Evolutionary conservation across 2,113 vertebrate species (phyloP), one percentile per base, ranked within the genome.

Genomic region (Aptenodytes patagonicus): DNA sequence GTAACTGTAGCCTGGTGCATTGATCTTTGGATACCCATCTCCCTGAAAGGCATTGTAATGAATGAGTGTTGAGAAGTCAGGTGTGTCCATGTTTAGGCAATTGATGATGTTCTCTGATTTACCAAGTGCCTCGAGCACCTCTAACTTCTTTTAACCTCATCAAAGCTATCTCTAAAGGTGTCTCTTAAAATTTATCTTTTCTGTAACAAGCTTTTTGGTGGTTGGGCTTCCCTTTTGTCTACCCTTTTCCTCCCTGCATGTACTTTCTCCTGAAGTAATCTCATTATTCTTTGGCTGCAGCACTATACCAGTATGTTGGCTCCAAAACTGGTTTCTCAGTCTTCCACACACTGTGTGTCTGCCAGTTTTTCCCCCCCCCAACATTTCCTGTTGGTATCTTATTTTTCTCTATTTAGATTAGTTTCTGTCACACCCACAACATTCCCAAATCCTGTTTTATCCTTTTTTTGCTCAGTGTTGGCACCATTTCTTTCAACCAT

Each of bases 361-460:
- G 77, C 72, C 88, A 91, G 60, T 6, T n/a, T 16, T 58, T 57
- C 61, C 32, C 5, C 2, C 5, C 44, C 38, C 25, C 21, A 18
- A 4, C 19, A 2, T 75, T 93, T 95, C 95, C 92, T 89, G 55
- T 69, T 94, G 80, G 44, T 92, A 78, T 96, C 90, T 97, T 69
- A 68, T 87, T 93, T 93, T 61, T 68, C 92, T 94, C 36, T 47
- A 7, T 84, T 90, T 52, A 78, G 89, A 62, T 60, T 46, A 34
- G 57, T 66, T 88, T 86, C 89, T 71, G 16, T 87, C 90, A 78
- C 92, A 57, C 90, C 87, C 96, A 81, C 95, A 57, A 26, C 86
- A 76, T 95, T 93, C 95, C 86, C 83, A 84, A 88, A 87, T 52
- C 47, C 65, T 44, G 6, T 17, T 90, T 83, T 42, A 60, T 89